Evolutionary conservation across 2,113 vertebrate genomes (phyloP).

Genomic region (Electrona antarctica): DNA sequence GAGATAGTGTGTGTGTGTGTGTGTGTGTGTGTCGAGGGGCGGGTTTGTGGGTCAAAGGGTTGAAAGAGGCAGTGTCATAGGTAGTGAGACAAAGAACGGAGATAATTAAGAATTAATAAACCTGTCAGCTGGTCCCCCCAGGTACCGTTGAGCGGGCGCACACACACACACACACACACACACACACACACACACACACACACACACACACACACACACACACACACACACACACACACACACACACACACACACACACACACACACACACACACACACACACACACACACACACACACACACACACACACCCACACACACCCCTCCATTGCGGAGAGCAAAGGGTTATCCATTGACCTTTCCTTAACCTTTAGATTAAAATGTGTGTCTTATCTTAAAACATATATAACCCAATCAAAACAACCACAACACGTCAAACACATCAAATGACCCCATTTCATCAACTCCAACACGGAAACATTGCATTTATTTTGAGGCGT

Average conservation of each 20-base stretch:
- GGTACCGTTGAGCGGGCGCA: background rate
- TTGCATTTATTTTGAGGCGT: too few relatives aligned
- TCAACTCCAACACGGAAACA: too few relatives aligned
- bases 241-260: conserved; percentile 6
- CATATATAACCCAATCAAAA: too few relatives aligned
- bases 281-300: conserved; percentile 1
- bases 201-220: conserved; percentile 12
- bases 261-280: background rate
- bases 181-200: background rate
- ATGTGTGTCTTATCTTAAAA: too few relatives aligned
- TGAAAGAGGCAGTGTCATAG: conserved; percentile 54
- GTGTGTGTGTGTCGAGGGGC: conserved; percentile 1
- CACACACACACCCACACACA: background rate
- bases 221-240: conserved; percentile 10
- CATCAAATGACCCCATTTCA: too few relatives aligned
- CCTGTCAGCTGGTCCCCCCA: conserved; percentile 23
- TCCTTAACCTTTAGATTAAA: too few relatives aligned
- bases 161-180: background rate
- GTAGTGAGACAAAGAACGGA: conserved; percentile 44
- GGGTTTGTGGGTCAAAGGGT: conserved; percentile 31
- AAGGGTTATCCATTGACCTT: too few relatives aligned
- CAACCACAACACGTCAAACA: too few relatives aligned
- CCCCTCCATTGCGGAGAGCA: background rate
- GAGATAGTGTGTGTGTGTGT: background rate
- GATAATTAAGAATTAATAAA: conserved; percentile 63